These are phyloP conservation scores for Drosophila jambulina DNA, from an alignment of 1,140 invertebrate species.

Conservation along the genomic window DNA sequence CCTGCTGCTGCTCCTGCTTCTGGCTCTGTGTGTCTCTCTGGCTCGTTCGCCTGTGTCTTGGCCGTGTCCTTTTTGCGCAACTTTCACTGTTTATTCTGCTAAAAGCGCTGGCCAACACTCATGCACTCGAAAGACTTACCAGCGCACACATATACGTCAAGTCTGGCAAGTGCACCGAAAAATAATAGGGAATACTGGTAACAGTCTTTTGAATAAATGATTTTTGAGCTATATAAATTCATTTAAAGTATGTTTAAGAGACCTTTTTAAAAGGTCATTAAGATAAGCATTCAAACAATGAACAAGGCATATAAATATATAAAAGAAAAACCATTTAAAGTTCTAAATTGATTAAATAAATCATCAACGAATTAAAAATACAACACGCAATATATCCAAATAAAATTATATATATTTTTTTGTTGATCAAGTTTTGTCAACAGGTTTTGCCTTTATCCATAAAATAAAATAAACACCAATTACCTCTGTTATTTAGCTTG, in stretches of 20 bases:
- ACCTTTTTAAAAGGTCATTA: not conserved
- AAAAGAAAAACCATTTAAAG: too few relatives aligned
- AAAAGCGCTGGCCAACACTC: slow-evolving; percentile 81
- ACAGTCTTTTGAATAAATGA: too few relatives aligned
- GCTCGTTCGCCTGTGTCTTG: slow-evolving; percentile 65
- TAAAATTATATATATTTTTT: not conserved
- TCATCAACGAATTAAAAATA: too few relatives aligned
- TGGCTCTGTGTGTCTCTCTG: slow-evolving; percentile 15
- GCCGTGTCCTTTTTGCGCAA: slow-evolving; percentile 79
- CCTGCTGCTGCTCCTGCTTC: slow-evolving; percentile 1
- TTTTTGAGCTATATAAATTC: too few relatives aligned
- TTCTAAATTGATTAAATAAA: too few relatives aligned
- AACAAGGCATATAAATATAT: too few relatives aligned
- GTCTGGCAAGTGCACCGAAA: slow-evolving; percentile 20
- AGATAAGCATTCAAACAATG: too few relatives aligned
- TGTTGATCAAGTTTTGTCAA: too few relatives aligned
- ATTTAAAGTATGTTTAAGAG: not conserved
- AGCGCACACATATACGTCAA: slow-evolving; percentile 31
- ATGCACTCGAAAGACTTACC: slow-evolving; percentile 67
- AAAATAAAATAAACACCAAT: not conserved
- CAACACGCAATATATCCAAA: not conserved
- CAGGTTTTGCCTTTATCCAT: too few relatives aligned
- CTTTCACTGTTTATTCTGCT: slow-evolving; percentile 83
- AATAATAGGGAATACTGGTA: not conserved
- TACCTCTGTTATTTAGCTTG: too few relatives aligned